These are phyloP conservation scores for Conomelus anceps DNA, from an alignment of 2,888 invertebrate genomes.

Conservation along the genomic window DNA sequence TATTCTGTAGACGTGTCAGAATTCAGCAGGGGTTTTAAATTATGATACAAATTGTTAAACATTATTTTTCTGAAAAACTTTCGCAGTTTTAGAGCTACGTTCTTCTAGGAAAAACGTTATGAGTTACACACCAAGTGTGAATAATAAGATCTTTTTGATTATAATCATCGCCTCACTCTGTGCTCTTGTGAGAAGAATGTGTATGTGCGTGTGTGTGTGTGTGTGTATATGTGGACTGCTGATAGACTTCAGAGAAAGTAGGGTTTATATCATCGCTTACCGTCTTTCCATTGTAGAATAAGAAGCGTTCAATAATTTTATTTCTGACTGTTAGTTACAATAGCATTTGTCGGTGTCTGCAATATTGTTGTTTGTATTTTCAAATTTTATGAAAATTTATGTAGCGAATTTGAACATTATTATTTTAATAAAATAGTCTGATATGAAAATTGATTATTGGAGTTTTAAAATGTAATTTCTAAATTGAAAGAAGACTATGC, in stretches of 20 bases:
- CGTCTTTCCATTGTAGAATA: neutral
- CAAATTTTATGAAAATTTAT: neutral
- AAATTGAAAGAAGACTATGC: neutral
- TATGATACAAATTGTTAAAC: no score
- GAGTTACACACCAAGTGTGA: neutral
- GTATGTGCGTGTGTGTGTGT: neutral
- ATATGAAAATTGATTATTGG: neutral
- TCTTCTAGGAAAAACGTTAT: no score
- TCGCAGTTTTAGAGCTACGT: neutral
- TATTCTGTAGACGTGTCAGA: no score
- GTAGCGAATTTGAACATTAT: neutral
- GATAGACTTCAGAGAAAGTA: no score
- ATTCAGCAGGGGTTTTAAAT: neutral
- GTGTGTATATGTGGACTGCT: neutral
- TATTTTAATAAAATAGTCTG: neutral
- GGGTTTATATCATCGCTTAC: neutral
- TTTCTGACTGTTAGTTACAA: neutral
- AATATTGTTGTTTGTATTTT: neutral
- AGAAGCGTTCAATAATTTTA: neutral
- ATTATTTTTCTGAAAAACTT: neutral
- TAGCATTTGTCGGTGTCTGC: neutral
- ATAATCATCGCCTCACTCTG: neutral
- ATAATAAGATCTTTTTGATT: neutral
- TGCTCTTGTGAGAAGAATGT: no score
- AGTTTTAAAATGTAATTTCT: neutral